Conservation (phyloP, 92 coral and sea anemone species). For the Desmophyllum pertusum region DNA sequence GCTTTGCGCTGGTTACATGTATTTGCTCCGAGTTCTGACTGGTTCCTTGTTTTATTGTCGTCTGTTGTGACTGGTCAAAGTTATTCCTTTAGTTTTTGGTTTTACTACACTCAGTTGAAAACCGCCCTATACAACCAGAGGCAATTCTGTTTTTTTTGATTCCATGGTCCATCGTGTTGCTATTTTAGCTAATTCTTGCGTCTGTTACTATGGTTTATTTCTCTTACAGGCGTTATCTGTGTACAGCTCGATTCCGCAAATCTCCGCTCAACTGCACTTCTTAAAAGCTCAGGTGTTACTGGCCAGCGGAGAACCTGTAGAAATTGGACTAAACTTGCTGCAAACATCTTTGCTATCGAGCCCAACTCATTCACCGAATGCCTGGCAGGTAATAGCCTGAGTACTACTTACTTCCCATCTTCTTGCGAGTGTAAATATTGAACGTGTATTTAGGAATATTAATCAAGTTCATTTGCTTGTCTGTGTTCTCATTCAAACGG, state of each 20-base stretch:
- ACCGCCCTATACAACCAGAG: too few relatives aligned
- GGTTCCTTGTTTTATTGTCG: too few relatives aligned
- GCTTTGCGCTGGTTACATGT: too few relatives aligned
- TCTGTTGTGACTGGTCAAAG: too few relatives aligned
- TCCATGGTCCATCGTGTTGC: background rate
- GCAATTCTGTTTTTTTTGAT: too few relatives aligned
- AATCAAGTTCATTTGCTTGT: background rate
- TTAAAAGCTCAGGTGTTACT: constrained; percentile 83
- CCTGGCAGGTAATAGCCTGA: constrained; percentile 98
- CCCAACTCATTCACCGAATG: constrained; percentile 74
- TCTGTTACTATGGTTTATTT: background rate
- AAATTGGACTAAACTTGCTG: constrained; percentile 62
- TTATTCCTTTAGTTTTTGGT: too few relatives aligned
- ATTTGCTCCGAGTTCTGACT: too few relatives aligned
- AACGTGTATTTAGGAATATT: background rate
- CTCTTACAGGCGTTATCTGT: constrained; percentile 73
- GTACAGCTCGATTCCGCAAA: constrained; percentile 61
- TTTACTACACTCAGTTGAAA: too few relatives aligned
- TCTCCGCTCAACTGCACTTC: constrained; percentile 73
- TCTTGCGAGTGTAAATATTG: background rate
- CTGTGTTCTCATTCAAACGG: background rate
- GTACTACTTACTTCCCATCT: background rate
- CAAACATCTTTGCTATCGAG: constrained; percentile 81
- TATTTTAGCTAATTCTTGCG: background rate
- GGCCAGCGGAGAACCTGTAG: constrained; percentile 65